Base-by-base conservation (phyloP, 2,113 vertebrate species). In the Alouatta palliata region DNA sequence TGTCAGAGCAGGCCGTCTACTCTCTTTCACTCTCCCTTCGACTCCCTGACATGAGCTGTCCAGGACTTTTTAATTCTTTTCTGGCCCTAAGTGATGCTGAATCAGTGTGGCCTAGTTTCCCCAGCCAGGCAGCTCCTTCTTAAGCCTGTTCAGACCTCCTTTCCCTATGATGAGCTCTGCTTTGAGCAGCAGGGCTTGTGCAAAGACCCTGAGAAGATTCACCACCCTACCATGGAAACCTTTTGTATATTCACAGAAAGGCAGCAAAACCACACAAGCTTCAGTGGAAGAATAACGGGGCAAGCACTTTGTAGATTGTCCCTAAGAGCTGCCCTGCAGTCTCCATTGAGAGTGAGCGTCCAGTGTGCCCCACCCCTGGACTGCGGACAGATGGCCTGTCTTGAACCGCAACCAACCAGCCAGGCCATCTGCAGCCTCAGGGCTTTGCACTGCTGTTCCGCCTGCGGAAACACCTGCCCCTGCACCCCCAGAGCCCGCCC, bases 381-480 rank as follows among this genome's bases (percentile, higher is more conserved):
- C 32, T 1, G 13, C 16, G 2, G n/a, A 17, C 2, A 27, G 19
- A 37, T 8, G 5, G 25, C 37, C 12, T 32, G 32, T 27, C 23
- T 11, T 45, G 47, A 49, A 1, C 2, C 47, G 0, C 43, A 37
- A n/a, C 56, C 43, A 3, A 4, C 35, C 6, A 1, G 54, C 13
- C 81, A 40, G 68, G 10, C 56, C 0, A 2, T 68, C 45, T 19
- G 17, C 35, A 17, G 27, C 45, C 49, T 17, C 12, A 4, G 20
- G 8, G 45, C 68, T 68, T 10, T 73, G 71, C 30, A 1, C 47
- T 19, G 20, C 32, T 17, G 12, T n/a, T 61, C 8, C 40, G 23
- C 23, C 73, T 43, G 3, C 23, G 0, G 11, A 21, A 61, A 13
- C 12, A 1, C 37, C 73, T 23, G 71, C 21, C 58, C 2, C 14